phyloP scores from a whole-genome alignment of 2,888 invertebrate species.

The Clanis bilineata region DNA sequence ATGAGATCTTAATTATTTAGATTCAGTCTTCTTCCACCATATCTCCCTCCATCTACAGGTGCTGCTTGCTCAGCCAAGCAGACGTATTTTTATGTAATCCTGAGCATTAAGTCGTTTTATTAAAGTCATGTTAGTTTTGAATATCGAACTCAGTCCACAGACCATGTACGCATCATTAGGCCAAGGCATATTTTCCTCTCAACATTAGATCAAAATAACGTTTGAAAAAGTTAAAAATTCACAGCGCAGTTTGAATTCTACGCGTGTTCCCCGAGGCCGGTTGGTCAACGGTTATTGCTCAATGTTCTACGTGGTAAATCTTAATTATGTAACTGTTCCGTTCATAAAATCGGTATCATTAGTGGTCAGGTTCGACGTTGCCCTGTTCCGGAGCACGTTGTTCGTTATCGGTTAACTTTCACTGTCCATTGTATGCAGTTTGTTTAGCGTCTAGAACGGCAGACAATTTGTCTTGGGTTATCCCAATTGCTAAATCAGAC shows the following conservation, averaged over 20 bases:
- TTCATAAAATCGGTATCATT: conserved; percentile 28
- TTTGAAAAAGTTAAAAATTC: conserved; percentile 27
- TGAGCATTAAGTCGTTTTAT: too few species aligned
- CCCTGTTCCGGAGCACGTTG: not conserved
- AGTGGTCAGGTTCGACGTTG: not conserved
- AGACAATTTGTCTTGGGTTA: too few species aligned
- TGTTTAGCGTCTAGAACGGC: not conserved
- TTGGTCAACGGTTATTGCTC: conserved; percentile 47
- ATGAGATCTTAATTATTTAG: too few species aligned
- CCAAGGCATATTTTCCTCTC: not conserved
- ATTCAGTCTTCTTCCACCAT: too few species aligned
- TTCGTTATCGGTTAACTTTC: conserved; percentile 5
- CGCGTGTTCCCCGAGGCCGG: conserved; percentile 46
- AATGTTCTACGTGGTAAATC: conserved; percentile 44
- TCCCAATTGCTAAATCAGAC: too few species aligned
- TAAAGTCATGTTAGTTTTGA: too few species aligned
- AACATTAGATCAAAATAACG: not conserved
- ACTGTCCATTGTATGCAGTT: not conserved
- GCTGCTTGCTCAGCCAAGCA: too few species aligned
- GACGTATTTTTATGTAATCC: too few species aligned
- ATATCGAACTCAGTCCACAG: too few species aligned
- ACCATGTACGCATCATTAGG: too few species aligned
- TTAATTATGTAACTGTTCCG: conserved; percentile 49
- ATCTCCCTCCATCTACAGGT: too few species aligned
- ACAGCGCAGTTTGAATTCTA: conserved; percentile 31